Evolutionary conservation across 1,140 invertebrate genomes (phyloP).

Genomic region (Marisa cornuarietis): DNA sequence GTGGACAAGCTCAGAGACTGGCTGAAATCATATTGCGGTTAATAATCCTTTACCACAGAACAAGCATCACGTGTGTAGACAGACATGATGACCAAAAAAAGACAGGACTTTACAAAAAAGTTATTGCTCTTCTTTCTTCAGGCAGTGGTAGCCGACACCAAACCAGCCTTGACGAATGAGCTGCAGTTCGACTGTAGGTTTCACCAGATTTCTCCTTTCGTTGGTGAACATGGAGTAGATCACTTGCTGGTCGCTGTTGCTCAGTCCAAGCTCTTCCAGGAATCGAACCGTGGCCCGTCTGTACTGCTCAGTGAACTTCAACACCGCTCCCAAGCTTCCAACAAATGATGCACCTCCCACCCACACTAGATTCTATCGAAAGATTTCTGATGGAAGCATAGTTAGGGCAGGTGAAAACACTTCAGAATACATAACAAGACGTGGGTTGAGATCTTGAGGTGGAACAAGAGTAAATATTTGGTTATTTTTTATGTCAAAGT

Average conservation of each 20-base stretch:
- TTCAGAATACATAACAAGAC: conserved; percentile 39
- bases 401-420: conserved; percentile 26
- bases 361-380: conserved; percentile 41
- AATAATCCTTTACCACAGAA: too few relatives aligned
- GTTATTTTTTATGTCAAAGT: conserved; percentile 23
- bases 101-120: too few relatives aligned
- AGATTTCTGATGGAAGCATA: conserved; percentile 22
- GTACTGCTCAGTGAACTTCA: conserved; percentile 28
- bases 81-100: too few relatives aligned
- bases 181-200: conserved; percentile 39
- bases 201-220: conserved; percentile 24
- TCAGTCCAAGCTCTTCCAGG: conserved; percentile 27
- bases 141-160: conserved; percentile 33
- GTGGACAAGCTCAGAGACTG: too few relatives aligned
- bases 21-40: too few relatives aligned
- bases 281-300: conserved; percentile 25
- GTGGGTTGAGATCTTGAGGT: conserved; percentile 38
- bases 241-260: conserved; percentile 48
- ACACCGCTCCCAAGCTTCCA: conserved; percentile 30
- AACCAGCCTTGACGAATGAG: conserved; percentile 31
- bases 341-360: conserved; percentile 46
- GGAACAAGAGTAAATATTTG: conserved; percentile 32
- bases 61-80: too few relatives aligned
- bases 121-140: background rate
- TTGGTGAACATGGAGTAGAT: conserved; percentile 37